Base-by-base conservation (phyloP, 2,113 vertebrate species). In the Embiotoca jacksoni region DNA sequence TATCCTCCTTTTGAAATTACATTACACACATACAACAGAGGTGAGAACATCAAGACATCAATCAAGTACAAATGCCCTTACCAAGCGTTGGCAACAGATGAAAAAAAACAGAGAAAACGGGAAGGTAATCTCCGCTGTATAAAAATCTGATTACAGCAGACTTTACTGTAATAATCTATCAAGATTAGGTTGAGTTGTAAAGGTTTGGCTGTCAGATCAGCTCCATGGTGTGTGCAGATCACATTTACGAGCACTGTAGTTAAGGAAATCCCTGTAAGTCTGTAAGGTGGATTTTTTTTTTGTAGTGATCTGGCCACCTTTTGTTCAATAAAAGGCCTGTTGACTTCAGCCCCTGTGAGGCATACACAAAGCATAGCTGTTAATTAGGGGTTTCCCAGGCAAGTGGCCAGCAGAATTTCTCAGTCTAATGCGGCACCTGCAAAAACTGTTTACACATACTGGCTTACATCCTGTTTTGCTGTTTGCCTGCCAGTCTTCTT, bases 401-500 rank as follows among this genome's bases (percentile, higher is more conserved):
- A 74, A 83, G 66, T 49, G 65, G 77, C 85, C 82, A 87, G 71
- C 61, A 86, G 80, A 83, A 87, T 83, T 84, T 90, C 70, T 90
- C 84, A 30, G 74, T 88, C 72, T 78, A 80, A 85, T 52, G 46
- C 30, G 60, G 84, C 90, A 93, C 92, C 90, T 94, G 92, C 63
- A 80, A 83, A 91, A 86, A 83, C 64, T 73, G 73, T 88, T 88
- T 83, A 88, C 78, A 80, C 80, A 68, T 78, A 72, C 63, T 79
- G 76, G 70, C 86, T 81, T 47, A 78, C 91, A 90, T 94, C 93
- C 94, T 95, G 92, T 91, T 92, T 91, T 89, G 88, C 85, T 76
- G 82, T 86, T 88, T 89, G 73, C 86, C 50, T 57, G 75, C 78
- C 81, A 87, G 87, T 84, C 85, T 83, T 71, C 78, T 92, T 93